Base-by-base conservation (phyloP, 1,140 invertebrate species). In the Mya arenaria region DNA sequence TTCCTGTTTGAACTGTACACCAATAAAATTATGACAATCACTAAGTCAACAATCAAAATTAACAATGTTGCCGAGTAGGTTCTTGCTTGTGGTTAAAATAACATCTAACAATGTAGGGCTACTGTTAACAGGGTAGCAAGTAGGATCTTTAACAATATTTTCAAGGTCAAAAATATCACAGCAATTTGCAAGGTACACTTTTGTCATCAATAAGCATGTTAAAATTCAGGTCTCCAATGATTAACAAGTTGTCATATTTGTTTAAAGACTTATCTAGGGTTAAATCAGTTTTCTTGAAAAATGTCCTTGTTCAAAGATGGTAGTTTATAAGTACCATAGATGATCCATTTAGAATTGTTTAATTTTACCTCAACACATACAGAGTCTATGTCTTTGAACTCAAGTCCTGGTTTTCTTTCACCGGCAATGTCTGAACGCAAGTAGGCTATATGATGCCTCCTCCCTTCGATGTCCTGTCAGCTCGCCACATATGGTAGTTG, bases 1-100 rank as follows among this genome's bases (percentile, higher is more conserved):
- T 15, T 17, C 36, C 23, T 55, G 28, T 4, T 71, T 71, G 17
- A 71, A n/a, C 5, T 13, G 30, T 55, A 71, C 52, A 56, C n/a
- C 41, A 30, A 55, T 71, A 41, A 55, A 34, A 37, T 71, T 71
- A 19, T 71, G 44, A 25, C 68, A 71, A 23, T 71, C 68, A 71
- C 68, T 71, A 32, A 71, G 10, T 10, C 39, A 41, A 41, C 68
- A 69, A 34, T 71, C 36, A 71, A 55, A 71, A 37, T 68, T 68
- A n/a, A 39, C 17, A 10, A 68, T 68, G 36, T 28, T 41, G 5
- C 2, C 23, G 28, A 34, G 44, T 37, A 39, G n/a, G 17, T 68
- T 68, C 8, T 34, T 34, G 23, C n/a, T 4, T 34, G 44, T 69
- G 23, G 66, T 69, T 1, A 69, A 4, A 25, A 69, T 69, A 2